A percentile compares a stretch with the other conserved stretches of the same genome.
phyloP scores from a whole-genome alignment of 2,888 invertebrate species.

The Cenopis cana region DNA sequence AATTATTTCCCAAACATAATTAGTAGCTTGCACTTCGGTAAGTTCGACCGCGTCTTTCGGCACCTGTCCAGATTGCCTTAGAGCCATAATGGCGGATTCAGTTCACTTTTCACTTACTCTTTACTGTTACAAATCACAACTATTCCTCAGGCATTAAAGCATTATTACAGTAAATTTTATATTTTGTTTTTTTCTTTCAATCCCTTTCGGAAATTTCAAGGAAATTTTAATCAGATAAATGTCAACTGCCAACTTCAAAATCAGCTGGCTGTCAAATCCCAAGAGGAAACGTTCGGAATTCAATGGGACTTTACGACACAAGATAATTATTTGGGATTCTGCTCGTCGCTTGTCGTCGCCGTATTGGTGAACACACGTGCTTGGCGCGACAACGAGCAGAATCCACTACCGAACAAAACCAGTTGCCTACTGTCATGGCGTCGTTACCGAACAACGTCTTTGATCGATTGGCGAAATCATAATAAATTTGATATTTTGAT shows the following conservation, averaged over 20 bases:
- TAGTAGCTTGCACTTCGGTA: slow-evolving; percentile 83
- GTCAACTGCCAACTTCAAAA: slow-evolving; percentile 15
- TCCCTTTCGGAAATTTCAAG: neutral
- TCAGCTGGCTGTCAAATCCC: slow-evolving; percentile 28
- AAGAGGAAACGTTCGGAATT: slow-evolving; percentile 2
- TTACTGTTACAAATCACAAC: neutral
- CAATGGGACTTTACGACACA: too few relatives aligned
- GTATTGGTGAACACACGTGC: too few relatives aligned
- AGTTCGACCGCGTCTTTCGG: slow-evolving; percentile 87
- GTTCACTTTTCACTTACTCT: neutral
- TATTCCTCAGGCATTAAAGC: slow-evolving; percentile 4
- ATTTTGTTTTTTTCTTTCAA: neutral
- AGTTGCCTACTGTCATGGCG: too few relatives aligned
- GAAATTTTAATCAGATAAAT: neutral
- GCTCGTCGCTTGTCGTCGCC: too few relatives aligned
- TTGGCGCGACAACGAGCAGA: too few relatives aligned
- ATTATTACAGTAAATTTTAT: neutral
- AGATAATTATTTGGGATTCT: too few relatives aligned
- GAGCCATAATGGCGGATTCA: slow-evolving; percentile 76
- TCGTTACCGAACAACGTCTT: too few relatives aligned
- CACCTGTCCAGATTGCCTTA: slow-evolving; percentile 79
- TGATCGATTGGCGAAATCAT: too few relatives aligned
- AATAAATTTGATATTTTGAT: too few relatives aligned
- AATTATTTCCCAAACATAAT: slow-evolving; percentile 86
- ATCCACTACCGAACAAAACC: too few relatives aligned